Percentiles rank a stretch among this genome's conserved stretches.
phyloP scores from a whole-genome alignment of 2,797 vertebrate species.

The Chiroxiphia lanceolata region DNA sequence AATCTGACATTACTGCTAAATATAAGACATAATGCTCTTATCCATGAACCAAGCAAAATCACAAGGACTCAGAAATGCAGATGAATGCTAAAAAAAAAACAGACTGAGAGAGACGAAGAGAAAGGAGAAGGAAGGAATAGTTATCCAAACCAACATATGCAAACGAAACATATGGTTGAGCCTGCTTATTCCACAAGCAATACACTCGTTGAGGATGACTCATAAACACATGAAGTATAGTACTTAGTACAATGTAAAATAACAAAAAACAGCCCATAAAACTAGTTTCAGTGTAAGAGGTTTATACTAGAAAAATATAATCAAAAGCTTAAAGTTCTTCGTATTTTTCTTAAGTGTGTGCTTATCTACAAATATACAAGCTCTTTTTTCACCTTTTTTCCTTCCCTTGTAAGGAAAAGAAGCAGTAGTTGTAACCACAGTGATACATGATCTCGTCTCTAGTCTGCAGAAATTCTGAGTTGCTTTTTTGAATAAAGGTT shows the following conservation, averaged over 20 bases:
- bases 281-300: not conserved
- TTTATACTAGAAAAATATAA: not conserved
- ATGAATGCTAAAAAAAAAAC: conserved; percentile 27
- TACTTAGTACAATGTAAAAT: not conserved
- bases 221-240: conserved; percentile 48
- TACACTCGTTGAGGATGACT: conserved; percentile 41
- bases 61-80: conserved; percentile 27
- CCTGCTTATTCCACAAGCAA: conserved; percentile 29
- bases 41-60: conserved; percentile 15
- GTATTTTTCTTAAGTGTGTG: not conserved
- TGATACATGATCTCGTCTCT: not conserved
- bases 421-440: not conserved
- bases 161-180: conserved; percentile 57
- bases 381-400: not conserved
- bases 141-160: conserved; percentile 45
- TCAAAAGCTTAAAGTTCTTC: not conserved
- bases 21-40: not conserved
- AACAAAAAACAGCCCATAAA: not conserved
- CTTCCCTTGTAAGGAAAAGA: not conserved
- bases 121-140: conserved; percentile 3
- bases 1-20: conserved; percentile 2
- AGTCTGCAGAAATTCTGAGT: not conserved
- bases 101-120: not conserved
- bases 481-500: not conserved
- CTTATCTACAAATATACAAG: not conserved